Evolutionary conservation across 2,113 vertebrate species (phyloP).

Genomic region (Scatophagus argus): DNA sequence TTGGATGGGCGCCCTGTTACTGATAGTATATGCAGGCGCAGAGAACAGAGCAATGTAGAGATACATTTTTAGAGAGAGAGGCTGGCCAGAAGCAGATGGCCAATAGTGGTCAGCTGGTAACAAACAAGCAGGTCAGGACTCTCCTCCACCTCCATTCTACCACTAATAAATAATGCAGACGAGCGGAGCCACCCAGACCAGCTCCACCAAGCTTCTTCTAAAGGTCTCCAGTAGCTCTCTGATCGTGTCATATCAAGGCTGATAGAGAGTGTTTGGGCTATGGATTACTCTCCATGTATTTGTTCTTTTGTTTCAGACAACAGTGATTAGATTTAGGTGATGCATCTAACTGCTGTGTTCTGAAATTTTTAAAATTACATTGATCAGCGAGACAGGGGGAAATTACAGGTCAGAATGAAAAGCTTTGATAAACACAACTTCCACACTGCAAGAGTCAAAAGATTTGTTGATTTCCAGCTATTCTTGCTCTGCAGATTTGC

Average conservation of each 20-base stretch:
- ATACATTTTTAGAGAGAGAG: background rate
- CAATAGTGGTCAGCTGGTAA: constrained; percentile 75
- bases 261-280: constrained; percentile 6
- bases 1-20: constrained; percentile 25
- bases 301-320: constrained; percentile 54
- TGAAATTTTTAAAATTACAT: constrained; percentile 41
- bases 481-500: constrained; percentile 37
- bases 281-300: constrained; percentile 53
- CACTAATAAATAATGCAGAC: constrained; percentile 73
- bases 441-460: constrained; percentile 13
- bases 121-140: constrained; percentile 75
- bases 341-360: constrained; percentile 26
- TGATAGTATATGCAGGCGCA: background rate
- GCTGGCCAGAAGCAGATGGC: constrained; percentile 77
- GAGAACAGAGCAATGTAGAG: background rate
- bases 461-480: constrained; percentile 18
- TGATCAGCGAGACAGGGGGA: constrained; percentile 14
- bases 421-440: constrained; percentile 51
- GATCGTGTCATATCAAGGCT: background rate
- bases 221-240: constrained; percentile 17
- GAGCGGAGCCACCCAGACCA: constrained; percentile 27
- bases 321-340: constrained; percentile 45
- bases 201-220: constrained; percentile 21
- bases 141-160: constrained; percentile 54
- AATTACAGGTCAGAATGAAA: constrained; percentile 42